Evolutionary conservation across 2,888 invertebrate genomes (phyloP), one percentile per base, ranked within the genome.

Genomic region (Calameuta pallipes): DNA sequence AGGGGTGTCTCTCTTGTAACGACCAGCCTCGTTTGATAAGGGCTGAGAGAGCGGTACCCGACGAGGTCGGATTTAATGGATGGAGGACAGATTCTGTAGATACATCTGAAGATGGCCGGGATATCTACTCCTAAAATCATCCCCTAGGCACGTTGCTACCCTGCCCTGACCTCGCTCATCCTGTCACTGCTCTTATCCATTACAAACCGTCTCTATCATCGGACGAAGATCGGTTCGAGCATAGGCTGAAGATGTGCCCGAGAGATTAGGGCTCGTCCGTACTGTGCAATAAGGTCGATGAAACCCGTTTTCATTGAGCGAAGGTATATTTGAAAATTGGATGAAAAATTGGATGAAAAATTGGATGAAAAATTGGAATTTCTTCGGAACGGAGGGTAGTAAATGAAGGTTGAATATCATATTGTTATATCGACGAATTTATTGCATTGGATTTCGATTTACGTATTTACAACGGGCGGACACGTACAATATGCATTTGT

Each of bases 401-500:
- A 2, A 56, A 56, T 56, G 2, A 56, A 56, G 23, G 0, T 56
- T 56, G 0, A 56, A 2, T 56, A 9, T 9, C 23, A 1, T 56
- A 41, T 6, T 41, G 2, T 79, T 83, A 81, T 81, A 82, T 84
- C 83, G 86, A 87, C 87, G 84, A 87, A 87, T 91, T 91, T 91
- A 91, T 91, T 91, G 91, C 90, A 89, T 90, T 89, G 88, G 88
- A 87, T 88, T 56, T 56, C 85, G 86, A 87, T 83, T 89, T 86
- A 87, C 81, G 78, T 91, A 90, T 91, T 90, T 91, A 91, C 91
- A 90, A 85, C 83, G 84, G 85, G 87, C 56, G 86, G 84, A 91
- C 89, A 90, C 88, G 87, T 89, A 90, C 85, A 90, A 56, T 90
- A 88, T 89, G 89, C 88, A 89, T 86, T 87, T 78, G 74, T 78